A percentile compares a stretch with the other conserved stretches of the same genome.
These are phyloP conservation scores for Myiozetetes cayanensis DNA, from an alignment of 2,113 vertebrate species.

Conservation along the genomic window DNA sequence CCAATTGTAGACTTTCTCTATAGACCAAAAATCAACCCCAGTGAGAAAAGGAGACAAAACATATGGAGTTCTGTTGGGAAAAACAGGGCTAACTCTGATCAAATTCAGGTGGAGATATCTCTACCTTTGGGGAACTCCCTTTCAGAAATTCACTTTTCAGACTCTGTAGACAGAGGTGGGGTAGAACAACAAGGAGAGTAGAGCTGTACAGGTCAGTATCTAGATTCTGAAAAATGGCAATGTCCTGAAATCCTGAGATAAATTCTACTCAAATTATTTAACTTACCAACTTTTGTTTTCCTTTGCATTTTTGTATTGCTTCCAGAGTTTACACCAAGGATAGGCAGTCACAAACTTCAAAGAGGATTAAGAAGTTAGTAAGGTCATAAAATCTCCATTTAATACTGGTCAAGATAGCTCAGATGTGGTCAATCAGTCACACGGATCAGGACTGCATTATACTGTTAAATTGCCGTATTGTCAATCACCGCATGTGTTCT, in stretches of 20 bases:
- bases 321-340: neutral
- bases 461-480: neutral
- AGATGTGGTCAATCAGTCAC: neutral
- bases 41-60: neutral
- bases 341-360: neutral
- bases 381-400: neutral
- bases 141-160: neutral
- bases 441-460: neutral
- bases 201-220: neutral
- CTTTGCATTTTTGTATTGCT: neutral
- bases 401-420: neutral
- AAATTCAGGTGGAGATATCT: neutral
- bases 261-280: neutral
- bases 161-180: neutral
- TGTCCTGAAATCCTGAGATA: neutral
- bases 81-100: neutral
- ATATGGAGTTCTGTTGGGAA: neutral
- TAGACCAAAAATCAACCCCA: neutral
- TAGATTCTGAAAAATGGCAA: neutral
- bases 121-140: neutral
- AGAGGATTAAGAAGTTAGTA: neutral
- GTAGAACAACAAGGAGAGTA: neutral
- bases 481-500: neutral
- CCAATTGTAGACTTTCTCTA: neutral
- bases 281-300: neutral